Evolutionary conservation across 2,113 vertebrate genomes (phyloP).

Genomic region (Chrysochloris asiatica): DNA sequence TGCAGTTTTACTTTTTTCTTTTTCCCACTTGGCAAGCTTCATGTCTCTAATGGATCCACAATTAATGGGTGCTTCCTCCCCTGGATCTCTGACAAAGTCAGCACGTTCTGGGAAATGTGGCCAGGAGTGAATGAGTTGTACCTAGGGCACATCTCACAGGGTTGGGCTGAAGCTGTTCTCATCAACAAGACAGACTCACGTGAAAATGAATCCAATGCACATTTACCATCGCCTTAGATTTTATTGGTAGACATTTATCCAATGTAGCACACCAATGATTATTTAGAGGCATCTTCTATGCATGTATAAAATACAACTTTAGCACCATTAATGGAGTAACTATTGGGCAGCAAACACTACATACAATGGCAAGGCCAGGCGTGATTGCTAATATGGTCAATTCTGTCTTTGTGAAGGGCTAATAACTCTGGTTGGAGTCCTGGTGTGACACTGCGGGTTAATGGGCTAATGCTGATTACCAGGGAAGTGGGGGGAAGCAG

Average conservation of each 20-base stretch:
- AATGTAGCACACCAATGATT: not conserved
- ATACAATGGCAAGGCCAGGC: too few relatives aligned
- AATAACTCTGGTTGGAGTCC: not conserved
- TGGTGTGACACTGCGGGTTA: too few relatives aligned
- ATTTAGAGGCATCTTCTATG: not conserved
- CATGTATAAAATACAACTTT: not conserved
- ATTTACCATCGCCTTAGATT: not conserved
- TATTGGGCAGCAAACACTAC: accelerated
- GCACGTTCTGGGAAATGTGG: slow-evolving; percentile 67
- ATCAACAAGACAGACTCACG: not conserved
- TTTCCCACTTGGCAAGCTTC: slow-evolving; percentile 66
- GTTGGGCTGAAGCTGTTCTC: not conserved
- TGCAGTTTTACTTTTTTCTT: slow-evolving; percentile 53
- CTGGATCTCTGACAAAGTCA: slow-evolving; percentile 69
- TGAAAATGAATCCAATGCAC: not conserved
- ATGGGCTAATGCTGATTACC: too few relatives aligned
- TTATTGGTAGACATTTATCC: not conserved
- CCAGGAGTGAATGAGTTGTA: slow-evolving; percentile 49
- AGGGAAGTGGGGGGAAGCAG: too few relatives aligned
- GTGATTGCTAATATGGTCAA: not conserved
- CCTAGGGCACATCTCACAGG: not conserved
- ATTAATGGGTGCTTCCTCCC: slow-evolving; percentile 69
- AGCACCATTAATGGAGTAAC: not conserved
- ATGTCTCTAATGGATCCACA: slow-evolving; percentile 66
- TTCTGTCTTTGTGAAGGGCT: not conserved